These are phyloP conservation scores for Varecia variegata DNA, from an alignment of 2,797 vertebrate genomes.

Conservation along the genomic window DNA sequence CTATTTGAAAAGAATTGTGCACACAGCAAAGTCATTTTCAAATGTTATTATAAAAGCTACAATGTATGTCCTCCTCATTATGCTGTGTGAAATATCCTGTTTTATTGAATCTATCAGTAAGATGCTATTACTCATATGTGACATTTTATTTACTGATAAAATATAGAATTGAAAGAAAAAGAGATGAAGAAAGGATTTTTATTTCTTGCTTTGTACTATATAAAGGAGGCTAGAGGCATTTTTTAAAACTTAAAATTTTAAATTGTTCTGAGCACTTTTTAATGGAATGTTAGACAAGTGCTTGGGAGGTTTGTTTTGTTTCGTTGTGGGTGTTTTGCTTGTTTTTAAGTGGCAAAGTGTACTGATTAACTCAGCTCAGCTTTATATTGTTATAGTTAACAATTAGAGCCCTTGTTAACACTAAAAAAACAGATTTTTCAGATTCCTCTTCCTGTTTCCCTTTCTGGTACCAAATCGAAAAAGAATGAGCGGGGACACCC, in stretches of 20 bases:
- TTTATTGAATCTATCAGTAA: neutral
- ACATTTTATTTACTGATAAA: neutral
- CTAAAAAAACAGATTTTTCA: neutral
- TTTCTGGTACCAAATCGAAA: neutral
- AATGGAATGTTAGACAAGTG: neutral
- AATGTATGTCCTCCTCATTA: neutral
- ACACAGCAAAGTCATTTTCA: constrained; percentile 32
- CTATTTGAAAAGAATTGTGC: constrained; percentile 25
- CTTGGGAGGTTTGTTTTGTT: neutral
- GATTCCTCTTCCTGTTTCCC: neutral
- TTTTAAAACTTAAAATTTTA: neutral
- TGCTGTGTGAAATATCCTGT: neutral
- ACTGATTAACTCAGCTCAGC: neutral
- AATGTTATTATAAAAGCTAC: neutral
- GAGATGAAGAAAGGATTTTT: neutral
- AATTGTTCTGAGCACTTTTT: neutral
- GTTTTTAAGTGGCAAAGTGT: neutral
- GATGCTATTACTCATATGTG: neutral
- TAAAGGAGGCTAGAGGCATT: neutral
- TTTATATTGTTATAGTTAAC: neutral
- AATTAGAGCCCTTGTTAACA: neutral
- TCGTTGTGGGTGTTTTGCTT: neutral
- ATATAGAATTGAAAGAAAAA: neutral
- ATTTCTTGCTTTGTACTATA: neutral
- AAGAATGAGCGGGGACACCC: neutral